Percentiles rank a stretch among this genome's conserved stretches.
phyloP scores from a whole-genome alignment of 1,140 invertebrate genomes.

The Pissodes strobi region DNA sequence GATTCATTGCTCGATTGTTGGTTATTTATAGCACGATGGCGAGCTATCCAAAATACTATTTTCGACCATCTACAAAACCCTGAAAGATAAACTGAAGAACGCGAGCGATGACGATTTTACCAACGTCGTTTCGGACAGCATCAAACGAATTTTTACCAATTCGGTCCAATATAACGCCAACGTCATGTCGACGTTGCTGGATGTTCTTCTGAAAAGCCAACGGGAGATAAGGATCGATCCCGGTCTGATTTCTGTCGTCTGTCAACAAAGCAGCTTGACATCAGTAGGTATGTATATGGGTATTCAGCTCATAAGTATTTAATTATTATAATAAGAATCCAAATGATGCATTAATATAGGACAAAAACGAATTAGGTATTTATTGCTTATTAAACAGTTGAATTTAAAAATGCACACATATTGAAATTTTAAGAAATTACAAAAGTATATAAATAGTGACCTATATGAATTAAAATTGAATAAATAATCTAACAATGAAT shows the following conservation, averaged over 20 bases:
- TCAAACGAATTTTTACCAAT: slow-evolving; percentile 57
- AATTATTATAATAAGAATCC: too few relatives aligned
- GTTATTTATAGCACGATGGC: slow-evolving; percentile 45
- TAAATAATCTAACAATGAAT: too few relatives aligned
- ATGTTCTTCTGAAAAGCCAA: slow-evolving; percentile 56
- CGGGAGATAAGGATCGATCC: slow-evolving; percentile 52
- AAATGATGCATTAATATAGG: too few relatives aligned
- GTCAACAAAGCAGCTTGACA: slow-evolving; percentile 56
- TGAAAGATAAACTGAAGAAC: slow-evolving; percentile 26
- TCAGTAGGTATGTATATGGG: slow-evolving; percentile 59
- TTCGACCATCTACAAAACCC: slow-evolving; percentile 30
- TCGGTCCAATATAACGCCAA: slow-evolving; percentile 57
- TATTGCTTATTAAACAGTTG: too few relatives aligned
- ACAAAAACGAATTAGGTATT: too few relatives aligned
- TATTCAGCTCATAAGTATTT: too few relatives aligned
- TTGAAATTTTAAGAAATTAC: too few relatives aligned
- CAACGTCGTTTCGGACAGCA: slow-evolving; percentile 51
- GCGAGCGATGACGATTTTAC: slow-evolving; percentile 46
- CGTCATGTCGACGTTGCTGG: slow-evolving; percentile 63
- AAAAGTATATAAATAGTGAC: too few relatives aligned
- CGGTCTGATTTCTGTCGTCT: slow-evolving; percentile 52
- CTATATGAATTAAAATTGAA: too few relatives aligned
- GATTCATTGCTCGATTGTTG: too few relatives aligned
- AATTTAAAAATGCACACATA: too few relatives aligned
- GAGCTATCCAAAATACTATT: slow-evolving; percentile 45